Evolutionary conservation across 1,140 invertebrate species (phyloP), one percentile per base, ranked within the genome.

Genomic region (Bradynema listronoti): DNA sequence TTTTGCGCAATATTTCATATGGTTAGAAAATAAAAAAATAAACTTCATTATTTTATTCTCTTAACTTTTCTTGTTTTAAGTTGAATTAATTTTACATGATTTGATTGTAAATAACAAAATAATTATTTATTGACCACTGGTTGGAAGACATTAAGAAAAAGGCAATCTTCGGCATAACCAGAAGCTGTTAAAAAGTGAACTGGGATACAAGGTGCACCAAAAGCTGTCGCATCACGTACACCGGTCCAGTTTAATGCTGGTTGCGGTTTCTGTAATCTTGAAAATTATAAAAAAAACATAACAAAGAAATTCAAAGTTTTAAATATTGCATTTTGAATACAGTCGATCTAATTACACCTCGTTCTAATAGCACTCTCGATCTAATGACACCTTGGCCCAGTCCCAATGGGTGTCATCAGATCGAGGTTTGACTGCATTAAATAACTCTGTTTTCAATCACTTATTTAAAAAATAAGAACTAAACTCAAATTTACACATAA

Each of bases 101-200:
- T 39, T 39, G 19, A 11, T 39, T 39, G 11, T 19, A 19, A 19
- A 11, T 39, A 11, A 11, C 11, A 39, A 11, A 11, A 39, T 11
- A 39, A 39, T 19, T 39, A 39, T 11, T 39, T 39, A 11, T 22
- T 22, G 19, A 22, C 19, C 41, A 45, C 46, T 24, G 91, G 91
- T 6, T 89, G 87, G 81, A 92, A 94, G 76, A 96, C 88, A 79
- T 96, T 96, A 64, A 96, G 82, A 79, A 92, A 93, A 30, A 96
- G 84, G 78, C 92, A 97, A 82, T 97, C 92, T 82, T 97, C 92
- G 67, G 86, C 89, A 80, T 56, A 63, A 24, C 39, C 43, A 32
- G 61, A 57, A 16, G 63, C 6, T 14, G 69, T 6, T 14, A 33
- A 36, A 14, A 58, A 42, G 57, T 66, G 49, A 16, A 67, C 34